Evolutionary conservation across 2,113 vertebrate species (phyloP), one percentile per base, ranked within the genome.

Genomic region (Aspiorhynchus laticeps): DNA sequence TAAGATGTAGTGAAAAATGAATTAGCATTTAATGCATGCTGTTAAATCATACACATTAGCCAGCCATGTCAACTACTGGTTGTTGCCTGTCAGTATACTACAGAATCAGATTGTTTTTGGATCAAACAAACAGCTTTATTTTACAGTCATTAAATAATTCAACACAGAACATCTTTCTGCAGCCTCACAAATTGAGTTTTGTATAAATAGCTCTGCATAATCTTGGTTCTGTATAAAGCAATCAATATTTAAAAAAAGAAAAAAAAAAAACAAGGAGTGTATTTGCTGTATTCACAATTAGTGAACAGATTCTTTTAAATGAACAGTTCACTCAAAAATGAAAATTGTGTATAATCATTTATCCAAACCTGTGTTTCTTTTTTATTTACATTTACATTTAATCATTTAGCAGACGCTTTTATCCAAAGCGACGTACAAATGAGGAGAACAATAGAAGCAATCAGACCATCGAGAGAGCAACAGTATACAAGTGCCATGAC

Each of bases 1-100:
- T 48, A 33, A 69, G 28, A 69, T 82, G n/a, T 28, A 9, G 38
- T 46, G 26, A 69, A 26, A 78, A 78, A 78, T 31, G 80, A 71
- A 83, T 83, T 83, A n/a, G 80, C 17, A 67, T 71, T 48, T 71
- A 51, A 83, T 31, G 41, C 19, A 43, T 31, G 26, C 41, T 51
- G 41, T 21, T 83, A 69, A 69, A 67, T 69, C 28, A 69, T 7
- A 51, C 38, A 21, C 59, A 67, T 82, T 38, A 61, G 31, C 33
- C 31, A 59, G 31, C 24, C 5, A 69, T 69, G 28, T 12, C 15
- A 33, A 12, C 43, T 69, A 67, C 38, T 7, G 15, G 53, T 41
- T 12, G 2, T 67, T 65, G 26, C 33, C 10, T n/a, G 36, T 1
- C 36, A 36, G 31, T 21, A 80, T 41, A 7, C 56, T 59, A 33